Conservation (phyloP, 2,113 vertebrate species). For the Scophthalmus maximus region DNA sequence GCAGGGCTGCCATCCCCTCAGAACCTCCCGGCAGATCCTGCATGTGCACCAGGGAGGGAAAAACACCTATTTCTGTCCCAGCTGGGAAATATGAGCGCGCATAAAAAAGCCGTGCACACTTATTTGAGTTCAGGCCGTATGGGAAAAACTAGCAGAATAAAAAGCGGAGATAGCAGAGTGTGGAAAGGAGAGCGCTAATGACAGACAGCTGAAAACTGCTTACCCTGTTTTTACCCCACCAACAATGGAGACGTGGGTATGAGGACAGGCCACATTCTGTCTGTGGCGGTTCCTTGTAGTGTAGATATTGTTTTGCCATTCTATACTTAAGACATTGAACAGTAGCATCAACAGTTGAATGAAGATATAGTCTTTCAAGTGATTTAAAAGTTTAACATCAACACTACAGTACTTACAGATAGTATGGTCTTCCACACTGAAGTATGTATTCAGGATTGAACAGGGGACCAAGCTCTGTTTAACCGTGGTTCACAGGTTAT, state of each 20-base stretch:
- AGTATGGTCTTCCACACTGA: not conserved
- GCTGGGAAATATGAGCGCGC: conserved; percentile 64
- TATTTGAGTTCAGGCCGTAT: conserved; percentile 37
- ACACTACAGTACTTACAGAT: not conserved
- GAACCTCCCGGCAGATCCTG: conserved; percentile 47
- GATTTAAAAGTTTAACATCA: conserved; percentile 34
- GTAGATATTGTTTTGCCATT: conserved; percentile 42
- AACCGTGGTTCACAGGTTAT: not conserved
- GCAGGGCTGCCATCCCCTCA: conserved; percentile 56
- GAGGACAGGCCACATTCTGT: conserved; percentile 23
- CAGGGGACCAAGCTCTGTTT: not conserved
- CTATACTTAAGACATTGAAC: conserved; percentile 49
- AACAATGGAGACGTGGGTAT: conserved; percentile 22
- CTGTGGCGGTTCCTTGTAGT: conserved; percentile 9
- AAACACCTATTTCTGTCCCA: conserved; percentile 75
- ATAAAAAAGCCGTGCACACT: conserved; percentile 36
- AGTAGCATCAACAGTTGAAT: conserved; percentile 20
- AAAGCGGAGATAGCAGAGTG: conserved; percentile 35
- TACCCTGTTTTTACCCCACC: conserved; percentile 47
- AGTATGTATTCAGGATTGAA: not conserved
- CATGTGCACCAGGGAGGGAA: conserved; percentile 46
- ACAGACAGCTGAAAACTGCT: conserved; percentile 49
- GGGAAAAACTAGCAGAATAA: conserved; percentile 44
- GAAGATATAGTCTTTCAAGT: conserved; percentile 8
- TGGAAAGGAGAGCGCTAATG: conserved; percentile 52